Percentiles rank a stretch among this genome's conserved stretches.
phyloP scores from a whole-genome alignment of 1,140 invertebrate genomes.

The Bradynema listronoti region DNA sequence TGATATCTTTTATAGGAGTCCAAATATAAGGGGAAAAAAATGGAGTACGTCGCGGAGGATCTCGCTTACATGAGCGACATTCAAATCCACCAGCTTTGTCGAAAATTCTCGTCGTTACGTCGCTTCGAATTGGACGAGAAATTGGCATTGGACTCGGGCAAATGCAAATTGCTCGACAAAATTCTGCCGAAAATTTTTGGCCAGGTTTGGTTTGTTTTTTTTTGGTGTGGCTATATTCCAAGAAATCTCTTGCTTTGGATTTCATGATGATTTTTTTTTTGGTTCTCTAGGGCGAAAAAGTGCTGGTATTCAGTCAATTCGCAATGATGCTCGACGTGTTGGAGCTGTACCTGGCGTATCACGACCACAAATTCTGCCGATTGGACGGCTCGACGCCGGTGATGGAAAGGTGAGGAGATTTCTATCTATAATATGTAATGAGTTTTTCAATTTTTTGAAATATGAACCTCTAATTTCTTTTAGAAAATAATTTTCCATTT shows the following conservation, averaged over 20 bases:
- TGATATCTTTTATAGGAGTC: conserved; percentile 58
- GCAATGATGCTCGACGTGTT: conserved; percentile 82
- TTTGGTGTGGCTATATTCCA: neutral
- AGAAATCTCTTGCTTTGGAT: neutral
- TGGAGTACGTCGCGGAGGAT: conserved; percentile 77
- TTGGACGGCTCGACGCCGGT: conserved; percentile 79
- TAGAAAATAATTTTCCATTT: conserved; percentile 22
- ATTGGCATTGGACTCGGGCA: conserved; percentile 61
- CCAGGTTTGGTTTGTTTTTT: conserved; percentile 51
- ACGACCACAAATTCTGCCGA: conserved; percentile 69
- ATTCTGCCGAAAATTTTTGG: conserved; percentile 59
- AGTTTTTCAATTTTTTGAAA: conserved; percentile 57
- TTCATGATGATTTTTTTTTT: conserved; percentile 2
- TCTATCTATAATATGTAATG: too few species aligned
- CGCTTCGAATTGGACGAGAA: conserved; percentile 58
- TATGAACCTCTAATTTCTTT: too few species aligned
- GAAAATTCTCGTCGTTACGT: conserved; percentile 57
- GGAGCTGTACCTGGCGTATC: conserved; percentile 73
- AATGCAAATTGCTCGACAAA: conserved; percentile 61
- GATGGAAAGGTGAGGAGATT: conserved; percentile 63
- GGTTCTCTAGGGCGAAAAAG: conserved; percentile 36
- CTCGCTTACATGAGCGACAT: conserved; percentile 80
- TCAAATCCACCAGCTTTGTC: conserved; percentile 74
- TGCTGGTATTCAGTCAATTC: conserved; percentile 85
- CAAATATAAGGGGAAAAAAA: conserved; percentile 72